Evolutionary conservation across 2,113 vertebrate genomes (phyloP).

Genomic region (Sclerurus mexicanus): DNA sequence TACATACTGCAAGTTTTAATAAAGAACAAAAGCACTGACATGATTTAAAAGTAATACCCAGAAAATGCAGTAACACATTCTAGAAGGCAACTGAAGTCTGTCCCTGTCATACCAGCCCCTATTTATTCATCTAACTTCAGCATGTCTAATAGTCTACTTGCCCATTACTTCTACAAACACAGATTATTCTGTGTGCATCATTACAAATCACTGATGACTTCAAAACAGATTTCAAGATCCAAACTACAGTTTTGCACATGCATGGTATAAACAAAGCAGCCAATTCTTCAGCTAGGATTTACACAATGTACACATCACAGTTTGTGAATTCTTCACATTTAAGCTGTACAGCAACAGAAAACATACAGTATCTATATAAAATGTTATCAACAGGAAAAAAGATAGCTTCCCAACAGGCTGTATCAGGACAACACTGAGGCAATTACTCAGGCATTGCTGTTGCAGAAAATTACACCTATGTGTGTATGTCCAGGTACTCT

Average conservation of each 20-base stretch:
- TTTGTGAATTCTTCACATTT: background rate
- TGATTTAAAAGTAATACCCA: background rate
- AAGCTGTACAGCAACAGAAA: background rate
- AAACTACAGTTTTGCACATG: background rate
- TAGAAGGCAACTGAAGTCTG: background rate
- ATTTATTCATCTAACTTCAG: background rate
- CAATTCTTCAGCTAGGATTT: background rate
- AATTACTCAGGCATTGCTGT: background rate
- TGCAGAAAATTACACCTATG: rapidly evolving
- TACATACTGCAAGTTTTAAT: background rate
- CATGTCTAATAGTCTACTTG: background rate
- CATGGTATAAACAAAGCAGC: background rate
- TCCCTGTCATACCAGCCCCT: too few relatives aligned
- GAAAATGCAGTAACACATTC: background rate
- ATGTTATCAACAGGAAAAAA: background rate
- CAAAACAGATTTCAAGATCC: background rate
- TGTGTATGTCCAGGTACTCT: rapidly evolving
- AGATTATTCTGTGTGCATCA: background rate
- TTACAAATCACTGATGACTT: background rate
- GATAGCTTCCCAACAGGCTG: background rate
- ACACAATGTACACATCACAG: background rate
- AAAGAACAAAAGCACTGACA: background rate
- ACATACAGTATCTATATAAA: background rate
- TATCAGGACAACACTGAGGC: background rate
- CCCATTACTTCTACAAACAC: background rate